Base-by-base conservation (phyloP, 2,113 vertebrate genomes). In the Mesoclemmys tuberculata region DNA sequence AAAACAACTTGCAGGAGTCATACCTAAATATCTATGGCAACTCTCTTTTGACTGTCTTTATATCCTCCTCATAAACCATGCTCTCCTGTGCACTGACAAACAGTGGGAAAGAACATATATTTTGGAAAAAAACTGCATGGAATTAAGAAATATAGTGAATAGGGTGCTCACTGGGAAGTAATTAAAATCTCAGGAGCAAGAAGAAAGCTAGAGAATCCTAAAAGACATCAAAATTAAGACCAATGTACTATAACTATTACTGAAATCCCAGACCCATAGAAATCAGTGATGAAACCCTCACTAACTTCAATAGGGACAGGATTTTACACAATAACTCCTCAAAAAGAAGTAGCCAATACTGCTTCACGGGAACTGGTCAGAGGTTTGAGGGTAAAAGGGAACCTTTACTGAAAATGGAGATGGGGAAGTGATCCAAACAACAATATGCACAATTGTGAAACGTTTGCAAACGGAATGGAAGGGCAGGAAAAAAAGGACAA, bases 201-300 rank as follows among this genome's bases (percentile, higher is more conserved):
- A 94, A 96, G 85, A 85, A 90, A 54, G 56, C 81, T 94, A 87
- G 83, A 91, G 90, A 75, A 95, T 85, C 75, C 93, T 93, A 91
- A 97, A 91, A 95, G 49, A 85, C 90, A 89, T 90, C 88, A 92
- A 95, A 96, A 97, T 97, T 96, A 95, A 95, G 96, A 95, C 56
- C 90, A 92, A 95, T 91, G 64, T 88, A 90, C 61, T 82, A 86
- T 95, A 97, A 90, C 91, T 64, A 49, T 86, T 89, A 96, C 89
- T 80, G 81, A 84, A 90, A 81, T 78, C 85, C 13, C 94, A 79
- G 94, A 94, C 74, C 89, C 80, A 95, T 92, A 94, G 90, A 90
- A 89, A 80, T 68, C 75, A 95, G 93, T 93, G 90, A 92, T 88
- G 96, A 86, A 96, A 95, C 92, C 96, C 92, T 64, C 83, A 96